These are phyloP conservation scores for Hyles euphorbiae DNA, from an alignment of 1,140 invertebrate species.

Conservation along the genomic window DNA sequence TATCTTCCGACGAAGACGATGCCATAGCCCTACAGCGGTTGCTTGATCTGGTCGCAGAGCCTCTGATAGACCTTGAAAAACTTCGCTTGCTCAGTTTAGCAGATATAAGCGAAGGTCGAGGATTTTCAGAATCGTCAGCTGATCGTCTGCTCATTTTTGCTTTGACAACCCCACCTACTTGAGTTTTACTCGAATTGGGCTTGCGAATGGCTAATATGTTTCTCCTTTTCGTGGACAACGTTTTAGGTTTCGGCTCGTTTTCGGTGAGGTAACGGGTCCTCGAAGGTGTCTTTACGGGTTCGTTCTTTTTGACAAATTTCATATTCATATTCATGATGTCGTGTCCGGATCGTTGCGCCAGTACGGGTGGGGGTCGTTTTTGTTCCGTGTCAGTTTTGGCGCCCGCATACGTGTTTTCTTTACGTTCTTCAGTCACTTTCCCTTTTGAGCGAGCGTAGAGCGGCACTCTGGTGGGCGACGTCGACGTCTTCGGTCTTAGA, in stretches of 20 bases:
- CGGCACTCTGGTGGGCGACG: constrained; percentile 48
- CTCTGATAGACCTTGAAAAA: constrained; percentile 32
- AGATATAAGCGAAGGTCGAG: constrained; percentile 32
- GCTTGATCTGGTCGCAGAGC: constrained; percentile 15
- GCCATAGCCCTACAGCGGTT: constrained; percentile 34
- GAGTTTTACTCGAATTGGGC: constrained; percentile 53
- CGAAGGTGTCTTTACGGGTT: constrained; percentile 45
- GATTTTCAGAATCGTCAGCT: constrained; percentile 41
- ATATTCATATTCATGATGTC: constrained; percentile 47
- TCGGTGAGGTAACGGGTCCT: constrained; percentile 48
- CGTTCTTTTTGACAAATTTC: constrained; percentile 55
- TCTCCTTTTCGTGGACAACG: constrained; percentile 48
- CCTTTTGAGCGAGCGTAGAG: constrained; percentile 55
- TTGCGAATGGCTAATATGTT: constrained; percentile 60
- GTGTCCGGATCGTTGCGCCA: constrained; percentile 49
- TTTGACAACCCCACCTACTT: constrained; percentile 35
- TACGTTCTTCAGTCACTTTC: constrained; percentile 59
- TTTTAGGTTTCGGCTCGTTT: constrained; percentile 58
- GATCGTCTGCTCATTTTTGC: constrained; percentile 41
- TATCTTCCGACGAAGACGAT: constrained; percentile 44
- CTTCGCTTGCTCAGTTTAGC: constrained; percentile 45
- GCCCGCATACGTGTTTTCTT: constrained; percentile 62
- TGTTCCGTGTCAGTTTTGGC: constrained; percentile 51
- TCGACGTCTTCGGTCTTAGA: constrained; percentile 51
- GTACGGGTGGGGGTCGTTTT: constrained; percentile 42